Conservation (phyloP, 2,888 invertebrate species). For the Andricus curvator region DNA sequence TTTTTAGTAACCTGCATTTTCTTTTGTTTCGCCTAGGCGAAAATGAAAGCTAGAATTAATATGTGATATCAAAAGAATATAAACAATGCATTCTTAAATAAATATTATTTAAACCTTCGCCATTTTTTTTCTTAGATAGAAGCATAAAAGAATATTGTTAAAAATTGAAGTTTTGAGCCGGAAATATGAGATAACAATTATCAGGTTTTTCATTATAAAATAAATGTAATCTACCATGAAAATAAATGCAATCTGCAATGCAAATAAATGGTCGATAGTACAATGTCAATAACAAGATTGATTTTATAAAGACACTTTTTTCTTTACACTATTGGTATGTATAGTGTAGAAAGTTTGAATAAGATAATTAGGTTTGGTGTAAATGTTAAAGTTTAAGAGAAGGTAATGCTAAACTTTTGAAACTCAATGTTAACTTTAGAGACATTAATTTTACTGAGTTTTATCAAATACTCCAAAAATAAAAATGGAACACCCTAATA, state of each 20-base stretch:
- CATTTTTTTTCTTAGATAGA: too few species aligned
- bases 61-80: too few species aligned
- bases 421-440: too few species aligned
- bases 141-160: not conserved
- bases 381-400: not conserved
- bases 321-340: constrained; percentile 1
- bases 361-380: not conserved
- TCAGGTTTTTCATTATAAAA: not conserved
- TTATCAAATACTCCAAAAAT: too few species aligned
- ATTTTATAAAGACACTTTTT: not conserved
- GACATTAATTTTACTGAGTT: too few species aligned
- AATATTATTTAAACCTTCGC: too few species aligned
- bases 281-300: not conserved
- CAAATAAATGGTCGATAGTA: not conserved
- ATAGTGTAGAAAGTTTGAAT: not conserved
- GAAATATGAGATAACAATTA: not conserved
- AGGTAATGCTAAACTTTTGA: not conserved
- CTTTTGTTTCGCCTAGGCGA: not conserved
- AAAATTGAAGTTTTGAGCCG: not conserved
- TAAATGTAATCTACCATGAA: not conserved
- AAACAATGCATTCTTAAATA: too few species aligned
- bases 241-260: not conserved
- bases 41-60: too few species aligned
- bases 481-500: too few species aligned
- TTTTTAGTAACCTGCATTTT: not conserved